Percentiles rank a stretch among this genome's conserved stretches.
Conservation (phyloP, 2,797 vertebrate genomes). For the Lerista edwardsae region DNA sequence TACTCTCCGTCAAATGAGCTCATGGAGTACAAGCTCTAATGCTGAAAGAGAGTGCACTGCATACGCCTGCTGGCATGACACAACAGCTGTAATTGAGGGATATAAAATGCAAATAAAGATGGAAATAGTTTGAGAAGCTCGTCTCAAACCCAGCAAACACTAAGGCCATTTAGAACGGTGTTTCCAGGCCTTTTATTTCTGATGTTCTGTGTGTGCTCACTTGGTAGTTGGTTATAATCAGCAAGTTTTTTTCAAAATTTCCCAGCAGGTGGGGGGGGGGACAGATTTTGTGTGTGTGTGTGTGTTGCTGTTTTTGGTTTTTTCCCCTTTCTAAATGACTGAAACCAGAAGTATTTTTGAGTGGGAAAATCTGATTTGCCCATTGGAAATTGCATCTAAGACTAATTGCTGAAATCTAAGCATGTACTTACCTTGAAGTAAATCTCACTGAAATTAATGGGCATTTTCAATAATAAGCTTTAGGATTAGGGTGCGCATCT, state of each 20-base stretch:
- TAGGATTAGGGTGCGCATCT: slow-evolving; percentile 7
- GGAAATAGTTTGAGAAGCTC: not conserved
- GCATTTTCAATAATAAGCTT: not conserved
- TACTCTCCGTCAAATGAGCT: rapidly evolving
- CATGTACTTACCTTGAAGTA: not conserved
- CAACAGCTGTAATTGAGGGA: slow-evolving; percentile 9
- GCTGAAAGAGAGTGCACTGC: not conserved
- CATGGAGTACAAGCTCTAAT: not conserved
- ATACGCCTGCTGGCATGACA: not conserved
- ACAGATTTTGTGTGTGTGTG: not conserved
- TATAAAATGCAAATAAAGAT: not conserved
- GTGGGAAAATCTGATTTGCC: slow-evolving; percentile 61
- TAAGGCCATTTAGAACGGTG: slow-evolving; percentile 51
- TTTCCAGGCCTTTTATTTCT: slow-evolving; percentile 24
- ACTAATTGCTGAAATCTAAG: not conserved
- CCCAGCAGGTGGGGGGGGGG: slow-evolving; percentile 17
- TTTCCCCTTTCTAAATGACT: slow-evolving; percentile 53
- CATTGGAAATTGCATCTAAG: slow-evolving; percentile 64
- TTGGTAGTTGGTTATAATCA: slow-evolving; percentile 50
- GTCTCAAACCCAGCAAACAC: slow-evolving; percentile 2
- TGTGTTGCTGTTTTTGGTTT: not conserved
- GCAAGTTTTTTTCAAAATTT: slow-evolving; percentile 56
- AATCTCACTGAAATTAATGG: not conserved
- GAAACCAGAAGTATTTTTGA: slow-evolving; percentile 62
- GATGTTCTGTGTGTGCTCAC: slow-evolving; percentile 54